These are phyloP conservation scores for Aurelia sp. DNA, from an alignment of 30 jellyfish, hydroid and myxozoan species.

Conservation along the genomic window DNA sequence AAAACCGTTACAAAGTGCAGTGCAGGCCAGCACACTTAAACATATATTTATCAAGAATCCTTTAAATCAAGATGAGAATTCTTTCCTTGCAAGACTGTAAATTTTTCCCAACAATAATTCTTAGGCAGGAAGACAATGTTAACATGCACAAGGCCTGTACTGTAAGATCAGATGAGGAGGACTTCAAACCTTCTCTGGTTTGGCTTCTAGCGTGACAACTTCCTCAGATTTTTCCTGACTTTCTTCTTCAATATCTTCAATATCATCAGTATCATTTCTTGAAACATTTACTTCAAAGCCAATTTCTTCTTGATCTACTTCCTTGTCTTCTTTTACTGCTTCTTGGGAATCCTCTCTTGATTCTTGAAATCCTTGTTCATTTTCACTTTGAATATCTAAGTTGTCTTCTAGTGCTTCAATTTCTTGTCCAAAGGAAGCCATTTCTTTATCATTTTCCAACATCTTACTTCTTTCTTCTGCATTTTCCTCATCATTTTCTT, in stretches of 20 bases:
- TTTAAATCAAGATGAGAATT: no score
- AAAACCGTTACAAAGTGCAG: no score
- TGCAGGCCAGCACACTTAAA: no score
- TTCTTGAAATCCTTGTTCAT: no score
- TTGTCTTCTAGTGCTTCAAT: not conserved
- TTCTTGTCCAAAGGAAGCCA: not conserved
- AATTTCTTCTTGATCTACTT: constrained; percentile 29
- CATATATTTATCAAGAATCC: no score
- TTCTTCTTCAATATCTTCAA: constrained; percentile 48
- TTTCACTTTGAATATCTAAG: not conserved
- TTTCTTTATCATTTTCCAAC: not conserved
- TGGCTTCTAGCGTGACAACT: not conserved
- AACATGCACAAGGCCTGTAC: no score
- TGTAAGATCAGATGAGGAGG: no score
- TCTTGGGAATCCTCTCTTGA: not conserved
- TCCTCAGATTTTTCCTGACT: not conserved
- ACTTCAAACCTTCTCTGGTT: not conserved
- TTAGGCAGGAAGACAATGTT: no score
- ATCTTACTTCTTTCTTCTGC: not conserved
- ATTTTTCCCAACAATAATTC: no score
- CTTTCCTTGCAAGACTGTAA: no score
- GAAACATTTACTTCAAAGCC: constrained; percentile 27
- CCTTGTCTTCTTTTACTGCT: constrained; percentile 20
- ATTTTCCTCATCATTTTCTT: not conserved
- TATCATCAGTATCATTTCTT: constrained; percentile 24